Percentiles rank a stretch among this genome's conserved stretches.
Conservation (phyloP, 2,797 vertebrate genomes). For the Cossypha dichroa region DNA sequence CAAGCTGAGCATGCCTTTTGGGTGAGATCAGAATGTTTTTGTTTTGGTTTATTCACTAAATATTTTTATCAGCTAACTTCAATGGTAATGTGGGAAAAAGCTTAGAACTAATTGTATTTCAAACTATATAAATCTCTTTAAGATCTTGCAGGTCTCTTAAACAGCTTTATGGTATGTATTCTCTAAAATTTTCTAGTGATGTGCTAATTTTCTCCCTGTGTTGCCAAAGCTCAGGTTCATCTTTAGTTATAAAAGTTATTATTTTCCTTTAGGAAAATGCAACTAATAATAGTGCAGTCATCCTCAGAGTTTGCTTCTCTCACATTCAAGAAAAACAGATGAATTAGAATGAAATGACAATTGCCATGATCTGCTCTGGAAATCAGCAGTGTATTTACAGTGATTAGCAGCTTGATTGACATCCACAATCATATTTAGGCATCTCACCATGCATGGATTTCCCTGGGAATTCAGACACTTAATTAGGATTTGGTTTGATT, state of each 20-base stretch:
- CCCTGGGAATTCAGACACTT: conserved; percentile 50
- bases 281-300: background rate
- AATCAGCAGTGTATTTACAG: background rate
- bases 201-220: background rate
- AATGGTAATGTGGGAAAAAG: background rate
- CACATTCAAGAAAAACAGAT: background rate
- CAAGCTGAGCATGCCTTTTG: conserved; percentile 20
- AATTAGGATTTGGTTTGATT: conserved; percentile 29
- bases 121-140: background rate
- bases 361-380: background rate
- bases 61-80: conserved; percentile 4
- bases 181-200: background rate
- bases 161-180: background rate
- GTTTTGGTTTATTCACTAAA: conserved; percentile 34
- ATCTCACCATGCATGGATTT: conserved; percentile 1
- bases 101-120: background rate
- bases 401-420: background rate
- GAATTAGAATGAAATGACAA: background rate
- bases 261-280: background rate
- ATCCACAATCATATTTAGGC: background rate
- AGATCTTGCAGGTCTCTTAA: background rate
- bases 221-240: background rate
- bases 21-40: conserved; percentile 27
- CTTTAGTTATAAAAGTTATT: background rate
- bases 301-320: background rate